Conservation (phyloP, 35 echinoderm and acorn worm genomes). For the Strongylocentrotus purpuratus region DNA sequence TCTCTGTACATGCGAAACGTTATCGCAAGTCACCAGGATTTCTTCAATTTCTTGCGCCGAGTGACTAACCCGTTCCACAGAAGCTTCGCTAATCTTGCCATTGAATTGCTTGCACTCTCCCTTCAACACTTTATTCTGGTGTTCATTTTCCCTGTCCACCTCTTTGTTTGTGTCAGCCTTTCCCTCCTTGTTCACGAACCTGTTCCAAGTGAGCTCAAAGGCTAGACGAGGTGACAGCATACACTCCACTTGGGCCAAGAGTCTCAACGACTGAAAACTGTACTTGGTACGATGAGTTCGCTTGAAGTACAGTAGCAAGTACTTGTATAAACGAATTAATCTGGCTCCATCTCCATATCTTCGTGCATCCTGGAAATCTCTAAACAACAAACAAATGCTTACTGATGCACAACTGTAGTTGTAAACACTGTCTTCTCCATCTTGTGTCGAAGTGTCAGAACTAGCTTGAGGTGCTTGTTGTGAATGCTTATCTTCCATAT, state of each 20-base stretch:
- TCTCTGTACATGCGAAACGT: slow-evolving; percentile 40
- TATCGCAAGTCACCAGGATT: slow-evolving; percentile 61
- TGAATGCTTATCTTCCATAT: slow-evolving; percentile 45
- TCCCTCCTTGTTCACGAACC: slow-evolving; percentile 55
- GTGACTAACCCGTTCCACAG: slow-evolving; percentile 57
- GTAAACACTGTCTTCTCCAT: no score
- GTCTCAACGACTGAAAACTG: slow-evolving; percentile 42
- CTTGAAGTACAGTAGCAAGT: no score
- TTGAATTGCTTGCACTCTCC: slow-evolving; percentile 56
- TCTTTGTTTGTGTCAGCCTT: slow-evolving; percentile 54
- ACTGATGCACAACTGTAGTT: no score
- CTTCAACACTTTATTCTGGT: slow-evolving; percentile 64
- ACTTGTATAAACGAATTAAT: no score
- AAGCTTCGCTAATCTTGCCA: slow-evolving; percentile 50
- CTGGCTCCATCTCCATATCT: no score
- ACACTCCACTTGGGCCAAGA: slow-evolving; percentile 56
- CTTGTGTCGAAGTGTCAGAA: no score
- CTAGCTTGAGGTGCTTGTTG: no score
- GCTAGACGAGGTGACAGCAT: slow-evolving; percentile 56
- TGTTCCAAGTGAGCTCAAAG: slow-evolving; percentile 55
- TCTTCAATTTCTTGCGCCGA: slow-evolving; percentile 49
- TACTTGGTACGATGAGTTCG: not conserved
- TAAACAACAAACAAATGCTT: no score
- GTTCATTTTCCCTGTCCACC: slow-evolving; percentile 58
- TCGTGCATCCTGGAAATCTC: no score